Percentiles rank a stretch among this genome's conserved stretches.
phyloP scores from a whole-genome alignment of 2,797 vertebrate genomes.

The Fringilla coelebs region DNA sequence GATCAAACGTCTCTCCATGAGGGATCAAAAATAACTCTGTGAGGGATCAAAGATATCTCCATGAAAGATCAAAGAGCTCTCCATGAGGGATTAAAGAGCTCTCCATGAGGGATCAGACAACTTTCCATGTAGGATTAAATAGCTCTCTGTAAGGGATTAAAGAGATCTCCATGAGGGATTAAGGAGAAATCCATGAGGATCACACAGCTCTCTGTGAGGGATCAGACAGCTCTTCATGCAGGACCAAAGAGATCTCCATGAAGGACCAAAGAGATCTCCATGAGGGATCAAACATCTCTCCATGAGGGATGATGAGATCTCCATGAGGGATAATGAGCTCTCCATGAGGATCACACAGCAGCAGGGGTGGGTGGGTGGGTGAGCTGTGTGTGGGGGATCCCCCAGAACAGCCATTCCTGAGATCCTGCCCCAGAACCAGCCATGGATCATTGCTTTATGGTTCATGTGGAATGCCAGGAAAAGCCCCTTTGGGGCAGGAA shows the following conservation, averaged over 20 bases:
- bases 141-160: no score
- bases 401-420: neutral
- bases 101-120: neutral
- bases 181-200: neutral
- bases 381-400: neutral
- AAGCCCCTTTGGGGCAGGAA: neutral
- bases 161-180: no score
- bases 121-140: no score
- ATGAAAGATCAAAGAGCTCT: rapidly evolving
- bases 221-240: rapidly evolving
- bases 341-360: neutral
- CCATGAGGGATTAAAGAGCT: rapidly evolving
- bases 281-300: no score
- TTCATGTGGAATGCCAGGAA: neutral
- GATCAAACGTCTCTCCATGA: no score
- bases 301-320: neutral
- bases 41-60: rapidly evolving
- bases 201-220: rapidly evolving
- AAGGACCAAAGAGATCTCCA: rapidly evolving
- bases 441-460: neutral
- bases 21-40: no score
- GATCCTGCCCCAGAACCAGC: neutral
- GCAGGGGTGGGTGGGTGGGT: rapidly evolving
- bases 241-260: rapidly evolving
- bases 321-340: no score